Base-by-base conservation (phyloP, 2,888 invertebrate genomes). In the Eilema caniola region DNA sequence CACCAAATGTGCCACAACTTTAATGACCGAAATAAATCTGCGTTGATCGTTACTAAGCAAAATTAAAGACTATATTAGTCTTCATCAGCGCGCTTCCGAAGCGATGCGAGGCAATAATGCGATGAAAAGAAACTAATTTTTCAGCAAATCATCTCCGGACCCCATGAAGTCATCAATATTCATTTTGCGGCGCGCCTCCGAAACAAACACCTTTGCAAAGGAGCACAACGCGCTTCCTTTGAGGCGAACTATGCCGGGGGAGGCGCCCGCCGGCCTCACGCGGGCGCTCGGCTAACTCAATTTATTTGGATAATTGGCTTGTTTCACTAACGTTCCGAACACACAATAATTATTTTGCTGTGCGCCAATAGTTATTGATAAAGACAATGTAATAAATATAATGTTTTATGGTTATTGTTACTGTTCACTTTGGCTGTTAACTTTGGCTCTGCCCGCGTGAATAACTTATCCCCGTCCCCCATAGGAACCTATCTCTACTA, bases 91-190 rank as follows among this genome's bases (percentile, higher is more conserved):
- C 86, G 88, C 87, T 90, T 88, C 89, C 89, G 88, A 88, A 90
- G 87, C 90, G 89, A 85, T 86, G 85, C 85, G 86, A 83, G 83
- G 91, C 94, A 93, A 95, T 94, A 94, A 94, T 93, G 94, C 93
- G 94, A 93, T 94, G 94, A 92, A 94, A 93, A 94, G 94, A 94
- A 94, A 90, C 92, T 90, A 94, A 94, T 94, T 95, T 95, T 94
- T 94, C 92, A 93, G 93, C 94, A 88, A 93, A 94, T 95, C 95
- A 95, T 94, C 94, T 93, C 93, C 92, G 93, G 92, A 85, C 89
- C 89, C 90, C 89, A 93, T 94, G 89, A 92, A 94, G 93, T 91
- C 95, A 95, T 95, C 95, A 95, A 95, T 95, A 95, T 95, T 95
- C 93, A 95, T 95, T 95, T 93, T 86, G 90, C 80, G 92, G 92